Base-by-base conservation (phyloP, 2,113 vertebrate species). In the Fregetta grallaria region DNA sequence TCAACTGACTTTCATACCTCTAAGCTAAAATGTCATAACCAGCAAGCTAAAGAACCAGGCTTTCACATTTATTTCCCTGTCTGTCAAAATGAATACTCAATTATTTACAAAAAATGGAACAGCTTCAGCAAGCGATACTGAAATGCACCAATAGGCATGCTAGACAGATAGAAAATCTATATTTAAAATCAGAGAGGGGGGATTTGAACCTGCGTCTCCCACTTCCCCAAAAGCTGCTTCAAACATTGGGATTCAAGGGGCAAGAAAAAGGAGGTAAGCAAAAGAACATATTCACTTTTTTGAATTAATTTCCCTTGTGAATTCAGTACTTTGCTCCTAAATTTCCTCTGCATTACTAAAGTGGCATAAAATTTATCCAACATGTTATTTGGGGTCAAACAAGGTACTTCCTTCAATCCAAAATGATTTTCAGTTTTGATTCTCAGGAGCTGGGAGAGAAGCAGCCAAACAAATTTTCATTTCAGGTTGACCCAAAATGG, bases 81-180 rank as follows among this genome's bases (percentile, higher is more conserved):
- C 86, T 94, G 90, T 93, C 94, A 91, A 94, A 91, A 94, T 96
- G 87, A 95, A 91, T 96, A 94, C 84, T 95, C 87, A 95, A 91
- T 94, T 96, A 97, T 97, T 96, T 96, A 96, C 94, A 95, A 75
- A 91, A 96, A 91, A 49, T 87, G 44, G 73, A 96, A 58, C 61
- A 89, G 56, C 66, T 93, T 92, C 91, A 94, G 65, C 77, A 82
- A 92, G 87, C 4, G 0, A 91, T 84, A 91, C 61, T 91, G 87
- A 92, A 96, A 91, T 82, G 76, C 84, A 91, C 90, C 93, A 92
- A 65, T 49, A 96, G 44, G 25, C 62, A 58, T 73, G 34, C 44
- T 82, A 65, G 36, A 87, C 80, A 94, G 30, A 87, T 75, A 45
- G 77, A 85, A 92, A 92, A 96, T 94, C 92, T 88, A 21, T 91